Percentiles rank a stretch among this genome's conserved stretches.
phyloP scores from a whole-genome alignment of 2,888 invertebrate species.

The Calameuta filiformis region DNA sequence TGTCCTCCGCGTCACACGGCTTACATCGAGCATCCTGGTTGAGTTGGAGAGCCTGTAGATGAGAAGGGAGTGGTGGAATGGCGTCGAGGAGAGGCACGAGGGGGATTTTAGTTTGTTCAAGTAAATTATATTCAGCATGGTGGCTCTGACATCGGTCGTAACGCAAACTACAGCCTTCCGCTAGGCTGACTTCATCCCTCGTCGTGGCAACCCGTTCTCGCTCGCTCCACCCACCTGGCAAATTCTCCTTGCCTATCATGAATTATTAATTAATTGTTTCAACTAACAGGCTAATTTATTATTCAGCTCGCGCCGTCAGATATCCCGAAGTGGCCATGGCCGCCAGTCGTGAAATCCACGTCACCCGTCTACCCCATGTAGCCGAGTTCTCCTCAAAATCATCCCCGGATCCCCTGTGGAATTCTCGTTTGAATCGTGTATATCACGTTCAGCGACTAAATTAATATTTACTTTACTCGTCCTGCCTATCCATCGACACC shows the following conservation, averaged over 20 bases:
- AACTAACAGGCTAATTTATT: conserved; percentile 63
- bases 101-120: conserved; percentile 63
- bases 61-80: conserved; percentile 11
- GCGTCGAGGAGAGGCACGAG: conserved; percentile 22
- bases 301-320: conserved; percentile 51
- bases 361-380: neutral
- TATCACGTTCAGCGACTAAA: conserved; percentile 45
- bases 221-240: conserved; percentile 48
- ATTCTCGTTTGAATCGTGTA: neutral
- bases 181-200: conserved; percentile 35
- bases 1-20: neutral
- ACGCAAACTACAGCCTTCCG: conserved; percentile 62
- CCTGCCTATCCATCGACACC: conserved; percentile 34
- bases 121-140: conserved; percentile 65
- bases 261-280: conserved; percentile 67
- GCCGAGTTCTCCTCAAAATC: neutral
- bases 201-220: conserved; percentile 20
- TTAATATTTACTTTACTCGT: conserved; percentile 63
- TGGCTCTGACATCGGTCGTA: conserved; percentile 59
- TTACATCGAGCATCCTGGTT: neutral
- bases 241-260: conserved; percentile 63
- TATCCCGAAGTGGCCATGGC: neutral
- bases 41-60: conserved; percentile 12
- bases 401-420: neutral
- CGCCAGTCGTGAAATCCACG: neutral